phyloP scores from a whole-genome alignment of 1,140 invertebrate species.

The Halyomorpha halys region DNA sequence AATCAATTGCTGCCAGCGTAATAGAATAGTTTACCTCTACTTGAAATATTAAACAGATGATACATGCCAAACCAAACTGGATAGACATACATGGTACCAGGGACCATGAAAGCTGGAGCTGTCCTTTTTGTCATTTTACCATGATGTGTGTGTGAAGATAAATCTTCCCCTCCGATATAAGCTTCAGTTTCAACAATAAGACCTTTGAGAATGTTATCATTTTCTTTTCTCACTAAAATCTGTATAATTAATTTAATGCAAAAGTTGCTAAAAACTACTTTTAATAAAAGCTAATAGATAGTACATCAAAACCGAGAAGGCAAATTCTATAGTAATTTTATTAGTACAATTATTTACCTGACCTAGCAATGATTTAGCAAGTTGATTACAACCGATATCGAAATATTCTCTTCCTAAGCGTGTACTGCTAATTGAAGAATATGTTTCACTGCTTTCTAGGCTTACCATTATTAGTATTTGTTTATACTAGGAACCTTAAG shows the following conservation, averaged over 20 bases:
- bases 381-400: background rate
- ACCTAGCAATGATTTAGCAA: background rate
- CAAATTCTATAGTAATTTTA: too few relatives aligned
- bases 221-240: conserved; percentile 38
- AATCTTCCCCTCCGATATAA: conserved; percentile 60
- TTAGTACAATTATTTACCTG: background rate
- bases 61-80: conserved; percentile 70
- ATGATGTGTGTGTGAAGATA: conserved; percentile 58
- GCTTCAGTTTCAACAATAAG: conserved; percentile 70
- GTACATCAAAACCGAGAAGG: too few relatives aligned
- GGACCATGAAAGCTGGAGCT: conserved; percentile 66
- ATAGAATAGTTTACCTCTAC: conserved; percentile 33
- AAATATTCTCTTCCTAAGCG: background rate
- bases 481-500: too few relatives aligned
- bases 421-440: background rate
- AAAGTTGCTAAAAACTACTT: too few relatives aligned
- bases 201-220: conserved; percentile 38
- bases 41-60: conserved; percentile 72
- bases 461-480: too few relatives aligned
- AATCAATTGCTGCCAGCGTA: too few relatives aligned
- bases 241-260: background rate
- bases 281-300: too few relatives aligned
- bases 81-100: conserved; percentile 73
- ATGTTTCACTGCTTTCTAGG: too few relatives aligned
- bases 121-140: conserved; percentile 55